Evolutionary conservation across 1,140 invertebrate species (phyloP).

Genomic region (Hesperophylax magnus): DNA sequence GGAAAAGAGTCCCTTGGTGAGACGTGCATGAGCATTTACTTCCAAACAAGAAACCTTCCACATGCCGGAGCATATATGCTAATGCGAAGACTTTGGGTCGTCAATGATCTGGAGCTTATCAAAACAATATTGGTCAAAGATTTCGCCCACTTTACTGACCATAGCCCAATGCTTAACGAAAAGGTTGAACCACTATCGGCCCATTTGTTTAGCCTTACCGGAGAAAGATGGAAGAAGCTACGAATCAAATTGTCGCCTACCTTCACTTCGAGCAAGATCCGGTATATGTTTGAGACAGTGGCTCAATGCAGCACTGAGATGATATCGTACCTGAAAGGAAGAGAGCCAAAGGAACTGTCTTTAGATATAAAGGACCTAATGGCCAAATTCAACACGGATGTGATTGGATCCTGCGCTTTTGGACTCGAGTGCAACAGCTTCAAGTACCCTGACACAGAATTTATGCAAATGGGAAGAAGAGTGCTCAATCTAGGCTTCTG

Average conservation of each 20-base stretch:
- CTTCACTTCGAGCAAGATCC: constrained; percentile 74
- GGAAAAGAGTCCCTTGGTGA: constrained; percentile 59
- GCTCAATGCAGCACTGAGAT: constrained; percentile 62
- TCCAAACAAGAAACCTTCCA: constrained; percentile 52
- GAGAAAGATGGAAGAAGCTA: constrained; percentile 70
- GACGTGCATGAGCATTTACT: constrained; percentile 46
- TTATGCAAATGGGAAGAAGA: constrained; percentile 58
- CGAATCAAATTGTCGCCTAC: constrained; percentile 70
- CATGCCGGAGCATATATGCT: constrained; percentile 61
- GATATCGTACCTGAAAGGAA: constrained; percentile 56
- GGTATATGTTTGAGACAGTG: constrained; percentile 68
- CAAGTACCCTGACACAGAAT: constrained; percentile 55
- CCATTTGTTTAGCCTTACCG: constrained; percentile 66
- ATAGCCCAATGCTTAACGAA: constrained; percentile 66
- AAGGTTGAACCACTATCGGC: constrained; percentile 68
- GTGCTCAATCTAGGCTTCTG: constrained; percentile 42
- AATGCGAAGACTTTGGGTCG: constrained; percentile 67
- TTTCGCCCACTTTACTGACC: constrained; percentile 70
- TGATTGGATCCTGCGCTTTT: constrained; percentile 62
- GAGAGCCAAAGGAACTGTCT: constrained; percentile 17
- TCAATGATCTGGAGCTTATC: constrained; percentile 73
- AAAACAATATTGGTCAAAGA: constrained; percentile 75
- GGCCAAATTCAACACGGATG: constrained; percentile 59
- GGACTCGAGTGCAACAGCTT: constrained; percentile 61
- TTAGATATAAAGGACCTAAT: constrained; percentile 60